Base-by-base conservation (phyloP, 2,797 vertebrate species). In the Lithobates pipiens region DNA sequence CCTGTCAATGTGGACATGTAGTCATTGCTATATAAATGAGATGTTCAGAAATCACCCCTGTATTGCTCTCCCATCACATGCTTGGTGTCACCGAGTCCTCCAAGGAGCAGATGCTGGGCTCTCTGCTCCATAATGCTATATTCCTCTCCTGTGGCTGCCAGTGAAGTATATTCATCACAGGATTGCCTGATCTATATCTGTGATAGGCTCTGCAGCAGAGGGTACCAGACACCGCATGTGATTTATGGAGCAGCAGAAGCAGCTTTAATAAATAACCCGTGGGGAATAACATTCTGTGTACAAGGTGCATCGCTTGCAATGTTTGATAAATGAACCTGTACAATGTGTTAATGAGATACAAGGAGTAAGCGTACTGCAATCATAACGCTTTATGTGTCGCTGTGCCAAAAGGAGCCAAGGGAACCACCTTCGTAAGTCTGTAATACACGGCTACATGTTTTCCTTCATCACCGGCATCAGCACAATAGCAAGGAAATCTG, bases 321-420 rank as follows among this genome's bases (percentile, higher is more conserved):
- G 27, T 70, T 70, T 80, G 78, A 80, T 54, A 71, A 80, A 80
- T 80, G 68, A 69, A n/a, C 29, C 68, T n/a, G n/a, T 57, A 54
- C 29, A 57, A 71, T 25, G 46, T 71, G 68, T 57, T 71, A 79
- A 69, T 79, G 63, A 79, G 63, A 39, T 42, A 57, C 69, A 54
- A 50, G 78, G 27, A 80, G 15, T 15, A 42, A 80, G 78, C 27
- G 15, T 3, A 21, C 44, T 54, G 68, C 50, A 18, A 57, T 34
- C 32, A 50, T 70, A 54, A 70, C n/a, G 25, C 4, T 8, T 34
- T 34, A 50, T 18, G 29, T 69, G 63, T 69, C 63, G 10, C 39
- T 50, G 10, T 77, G 21, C 32, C 13, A 39, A 34, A 16, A 25
- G 34, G n/a, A 21, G 42, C 65, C 15, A 25, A 65, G 18, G 50